Base-by-base conservation (phyloP, 1,140 invertebrate species). In the Atta cephalotes region DNA sequence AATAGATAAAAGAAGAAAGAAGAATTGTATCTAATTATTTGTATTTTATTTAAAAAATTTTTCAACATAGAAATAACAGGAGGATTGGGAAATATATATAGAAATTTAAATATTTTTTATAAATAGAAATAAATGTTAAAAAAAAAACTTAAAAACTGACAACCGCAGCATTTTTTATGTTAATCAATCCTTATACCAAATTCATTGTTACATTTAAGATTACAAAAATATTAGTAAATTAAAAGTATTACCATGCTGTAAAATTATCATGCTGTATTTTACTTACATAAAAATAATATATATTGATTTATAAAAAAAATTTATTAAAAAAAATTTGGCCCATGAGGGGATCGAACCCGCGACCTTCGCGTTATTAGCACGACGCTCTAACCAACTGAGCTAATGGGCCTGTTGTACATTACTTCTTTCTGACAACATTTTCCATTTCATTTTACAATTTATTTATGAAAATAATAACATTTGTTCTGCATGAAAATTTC, bases 321-420 rank as follows among this genome's bases (percentile, higher is more conserved):
- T n/a, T n/a, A n/a, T n/a, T n/a, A 14, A 51, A 51, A 51, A 51
- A 51, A 16, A 51, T 4, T 51, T 51, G 49, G 49, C 49, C 49
- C 49, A 51, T 51, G 49, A 51, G 94, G 94, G 95, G 94, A 95
- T 95, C 94, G 95, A 95, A 95, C 94, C 94, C 95, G 92, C 95
- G 95, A 95, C 95, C 94, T 95, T 95, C 95, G 95, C 94, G 95
- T 95, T 95, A 95, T 95, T 95, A 95, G 95, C 94, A 94, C 95
- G 94, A 95, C 94, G 95, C 95, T 95, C 95, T 95, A 95, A 95
- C 94, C 94, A 92, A 91, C 92, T 93, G 92, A 93, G 92, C 92
- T 93, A 93, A 91, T 86, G 84, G 84, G 84, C 84, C 87, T 16
- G 1, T 28, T 18, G 6, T 7, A 31, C 0, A 31, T 31, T 31